These are phyloP conservation scores for Streptopelia turtur DNA, from an alignment of 2,797 vertebrate species.

Conservation along the genomic window DNA sequence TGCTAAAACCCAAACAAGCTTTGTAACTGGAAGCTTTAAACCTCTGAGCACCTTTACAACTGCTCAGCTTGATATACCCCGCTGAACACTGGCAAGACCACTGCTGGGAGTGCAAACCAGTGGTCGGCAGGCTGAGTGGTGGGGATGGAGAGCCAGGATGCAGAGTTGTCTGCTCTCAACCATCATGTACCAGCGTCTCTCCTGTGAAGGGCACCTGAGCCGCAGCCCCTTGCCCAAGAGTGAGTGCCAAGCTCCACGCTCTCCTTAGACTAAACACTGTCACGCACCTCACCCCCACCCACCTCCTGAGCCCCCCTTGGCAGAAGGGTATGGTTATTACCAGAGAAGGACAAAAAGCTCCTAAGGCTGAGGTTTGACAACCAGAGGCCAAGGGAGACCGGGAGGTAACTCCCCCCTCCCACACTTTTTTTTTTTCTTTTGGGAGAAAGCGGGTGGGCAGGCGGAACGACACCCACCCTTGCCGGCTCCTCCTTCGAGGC, in stretches of 20 bases:
- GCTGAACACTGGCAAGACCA: neutral
- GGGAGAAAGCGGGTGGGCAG: too few species aligned
- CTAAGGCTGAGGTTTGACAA: neutral
- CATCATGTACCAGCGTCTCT: rapidly evolving
- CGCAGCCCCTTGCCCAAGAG: neutral
- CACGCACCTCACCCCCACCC: neutral
- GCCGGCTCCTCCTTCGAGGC: neutral
- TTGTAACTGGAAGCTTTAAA: neutral
- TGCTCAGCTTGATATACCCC: neutral
- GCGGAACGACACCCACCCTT: neutral
- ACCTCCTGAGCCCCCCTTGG: neutral
- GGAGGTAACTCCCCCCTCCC: neutral
- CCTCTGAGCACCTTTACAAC: neutral
- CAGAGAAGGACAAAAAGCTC: neutral
- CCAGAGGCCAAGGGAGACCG: neutral
- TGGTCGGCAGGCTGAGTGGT: neutral
- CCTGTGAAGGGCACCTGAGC: neutral
- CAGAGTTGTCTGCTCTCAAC: neutral
- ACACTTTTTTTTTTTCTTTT: neutral
- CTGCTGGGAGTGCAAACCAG: rapidly evolving
- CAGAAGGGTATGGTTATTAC: neutral
- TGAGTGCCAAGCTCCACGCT: neutral
- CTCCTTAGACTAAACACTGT: too few species aligned
- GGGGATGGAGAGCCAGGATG: neutral
- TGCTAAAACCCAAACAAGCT: neutral